A percentile compares a stretch with the other conserved stretches of the same genome.
Evolutionary conservation across 2,113 vertebrate species (phyloP).

Genomic region (Cebidichthys violaceus): DNA sequence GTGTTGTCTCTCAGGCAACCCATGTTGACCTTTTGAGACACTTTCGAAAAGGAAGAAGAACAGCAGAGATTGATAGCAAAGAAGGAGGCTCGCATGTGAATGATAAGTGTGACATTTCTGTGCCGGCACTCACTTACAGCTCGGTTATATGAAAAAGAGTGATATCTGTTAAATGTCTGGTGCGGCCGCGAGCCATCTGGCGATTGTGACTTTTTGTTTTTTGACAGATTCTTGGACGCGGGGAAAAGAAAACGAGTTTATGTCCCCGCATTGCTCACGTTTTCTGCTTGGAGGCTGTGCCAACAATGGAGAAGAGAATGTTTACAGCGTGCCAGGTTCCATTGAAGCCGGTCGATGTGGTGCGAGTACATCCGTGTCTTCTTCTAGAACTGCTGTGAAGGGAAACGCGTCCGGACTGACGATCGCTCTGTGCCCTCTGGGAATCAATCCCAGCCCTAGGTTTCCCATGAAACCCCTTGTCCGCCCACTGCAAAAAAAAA

Average conservation of each 20-base stretch:
- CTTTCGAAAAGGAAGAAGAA: neutral
- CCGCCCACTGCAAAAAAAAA: neutral
- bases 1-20: conserved; percentile 6
- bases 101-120: neutral
- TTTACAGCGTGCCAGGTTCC: neutral
- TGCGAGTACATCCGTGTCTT: neutral
- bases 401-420: neutral
- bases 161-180: conserved; percentile 36
- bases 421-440: neutral
- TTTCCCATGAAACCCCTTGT: neutral
- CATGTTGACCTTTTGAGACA: neutral
- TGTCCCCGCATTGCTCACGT: conserved; percentile 21
- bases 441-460: neutral
- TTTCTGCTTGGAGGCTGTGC: neutral
- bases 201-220: conserved; percentile 28
- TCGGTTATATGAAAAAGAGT: neutral
- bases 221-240: conserved; percentile 32
- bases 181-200: conserved; percentile 44
- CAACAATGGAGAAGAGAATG: neutral
- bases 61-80: neutral
- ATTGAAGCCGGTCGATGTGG: neutral
- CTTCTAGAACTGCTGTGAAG: neutral
- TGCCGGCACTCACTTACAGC: neutral
- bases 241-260: neutral
- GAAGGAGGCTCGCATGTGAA: neutral